A percentile compares a stretch with the other conserved stretches of the same genome.
phyloP scores from a whole-genome alignment of 2,797 vertebrate genomes.

The Mormyrus hasselquistii region DNA sequence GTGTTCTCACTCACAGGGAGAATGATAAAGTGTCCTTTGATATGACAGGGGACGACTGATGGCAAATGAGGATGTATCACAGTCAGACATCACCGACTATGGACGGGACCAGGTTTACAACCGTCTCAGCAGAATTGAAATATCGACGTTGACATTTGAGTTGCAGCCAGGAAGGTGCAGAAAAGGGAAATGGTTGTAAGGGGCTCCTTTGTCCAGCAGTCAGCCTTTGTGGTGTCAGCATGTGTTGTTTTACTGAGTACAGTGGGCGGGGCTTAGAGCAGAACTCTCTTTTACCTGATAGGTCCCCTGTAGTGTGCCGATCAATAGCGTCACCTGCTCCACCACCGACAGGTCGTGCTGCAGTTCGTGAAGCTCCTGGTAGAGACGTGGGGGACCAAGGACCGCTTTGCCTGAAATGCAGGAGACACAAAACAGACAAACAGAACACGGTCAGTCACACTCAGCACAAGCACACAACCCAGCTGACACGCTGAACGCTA shows the following conservation, averaged over 20 bases:
- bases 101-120: background rate
- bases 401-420: conserved; percentile 67
- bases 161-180: background rate
- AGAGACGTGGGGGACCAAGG: conserved; percentile 84
- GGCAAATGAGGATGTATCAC: background rate
- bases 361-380: conserved; percentile 91
- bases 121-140: background rate
- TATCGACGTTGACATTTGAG: background rate
- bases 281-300: conserved; percentile 73
- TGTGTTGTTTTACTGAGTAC: background rate
- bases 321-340: conserved; percentile 84
- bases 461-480: background rate
- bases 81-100: background rate
- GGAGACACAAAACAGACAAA: background rate
- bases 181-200: background rate
- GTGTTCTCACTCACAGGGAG: background rate
- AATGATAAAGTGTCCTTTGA: background rate
- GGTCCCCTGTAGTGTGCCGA: conserved; percentile 85
- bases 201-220: background rate
- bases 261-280: background rate
- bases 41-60: background rate
- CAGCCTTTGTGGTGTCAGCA: background rate
- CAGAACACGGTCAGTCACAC: background rate
- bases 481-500: background rate
- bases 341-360: conserved; percentile 89